phyloP scores from a whole-genome alignment of 1,140 invertebrate species.

The Condylostylus longicornis region DNA sequence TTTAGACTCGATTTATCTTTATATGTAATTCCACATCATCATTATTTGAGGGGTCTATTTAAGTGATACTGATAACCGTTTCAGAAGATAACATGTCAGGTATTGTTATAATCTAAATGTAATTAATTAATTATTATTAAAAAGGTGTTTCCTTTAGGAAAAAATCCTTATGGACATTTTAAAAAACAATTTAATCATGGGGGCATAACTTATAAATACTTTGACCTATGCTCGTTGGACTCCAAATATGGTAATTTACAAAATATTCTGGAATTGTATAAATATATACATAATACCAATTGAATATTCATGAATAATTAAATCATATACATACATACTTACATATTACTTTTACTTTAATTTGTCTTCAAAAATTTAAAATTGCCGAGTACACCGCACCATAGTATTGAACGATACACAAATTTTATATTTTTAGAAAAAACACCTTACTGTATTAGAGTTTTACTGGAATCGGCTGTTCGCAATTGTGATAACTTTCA shows the following conservation, averaged over 20 bases:
- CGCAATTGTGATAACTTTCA: slow-evolving; percentile 95
- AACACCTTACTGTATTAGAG: slow-evolving; percentile 86
- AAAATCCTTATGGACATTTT: slow-evolving; percentile 54
- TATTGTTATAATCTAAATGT: neutral
- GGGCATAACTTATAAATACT: slow-evolving; percentile 56
- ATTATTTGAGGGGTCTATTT: too few relatives aligned
- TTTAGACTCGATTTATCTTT: too few relatives aligned
- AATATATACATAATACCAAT: neutral
- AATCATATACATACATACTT: neutral
- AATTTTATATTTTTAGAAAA: slow-evolving; percentile 32
- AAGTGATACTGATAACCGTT: too few relatives aligned
- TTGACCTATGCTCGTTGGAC: slow-evolving; percentile 51
- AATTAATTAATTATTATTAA: slow-evolving; percentile 17
- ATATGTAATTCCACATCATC: too few relatives aligned
- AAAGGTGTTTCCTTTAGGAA: too few relatives aligned
- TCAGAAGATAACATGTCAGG: too few relatives aligned
- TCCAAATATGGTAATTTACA: slow-evolving; percentile 58
- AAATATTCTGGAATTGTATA: neutral
- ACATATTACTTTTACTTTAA: neutral
- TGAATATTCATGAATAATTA: slow-evolving; percentile 1
- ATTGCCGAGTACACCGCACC: slow-evolving; percentile 6
- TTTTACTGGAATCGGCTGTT: slow-evolving; percentile 87
- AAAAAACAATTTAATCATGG: slow-evolving; percentile 49
- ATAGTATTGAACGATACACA: slow-evolving; percentile 4
- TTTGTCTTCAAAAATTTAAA: slow-evolving; percentile 7